Base-by-base conservation (phyloP, 2,113 vertebrate genomes). In the Eidolon helvum region DNA sequence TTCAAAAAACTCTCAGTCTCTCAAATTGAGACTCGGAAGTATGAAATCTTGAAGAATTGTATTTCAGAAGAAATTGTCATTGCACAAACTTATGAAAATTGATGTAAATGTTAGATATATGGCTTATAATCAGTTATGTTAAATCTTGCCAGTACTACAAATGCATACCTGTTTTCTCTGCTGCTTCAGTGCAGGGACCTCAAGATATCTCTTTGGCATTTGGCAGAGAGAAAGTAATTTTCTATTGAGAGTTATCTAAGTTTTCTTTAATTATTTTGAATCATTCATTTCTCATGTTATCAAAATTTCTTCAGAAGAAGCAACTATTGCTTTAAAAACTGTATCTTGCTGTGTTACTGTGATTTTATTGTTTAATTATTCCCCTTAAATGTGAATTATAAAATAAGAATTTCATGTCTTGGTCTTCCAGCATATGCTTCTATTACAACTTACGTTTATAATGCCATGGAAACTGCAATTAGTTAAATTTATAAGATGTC, bases 181-280 rank as follows among this genome's bases (percentile, higher is more conserved):
- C 4, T 69, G 15, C 40, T 87, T 35, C 55, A 86, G 24, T 90
- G 5, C 11, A 69, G 59, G 33, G n/a, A 66, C 4, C 9, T 85
- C 75, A 63, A 84, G 72, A 63, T 84, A 90, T 80, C 12, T n/a
- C 18, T 18, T 80, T 95, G 71, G 45, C 38, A 72, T 90, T 93
- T 95, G 78, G 38, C 33, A 91, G 26, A 91, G 6, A 82, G n/a
- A 75, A 91, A 63, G 28, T 59, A 53, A 92, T 95, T 92, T 96
- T 40, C 14, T 78, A 30, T 12, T 72, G 68, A 92, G 72, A 92
- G 33, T 59, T 92, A 95, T 71, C 22, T 75, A 90, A 66, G 50
- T 69, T 40, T 83, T 45, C 16, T 72, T 92, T 90, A 61, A 78
- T 94, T 94, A 94, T 92, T 85, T 92, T 90, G 59, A 84, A 82